Percentiles rank a stretch among this genome's conserved stretches.
Evolutionary conservation across 2,888 invertebrate genomes (phyloP).

Genomic region (Isoperla grammatica): DNA sequence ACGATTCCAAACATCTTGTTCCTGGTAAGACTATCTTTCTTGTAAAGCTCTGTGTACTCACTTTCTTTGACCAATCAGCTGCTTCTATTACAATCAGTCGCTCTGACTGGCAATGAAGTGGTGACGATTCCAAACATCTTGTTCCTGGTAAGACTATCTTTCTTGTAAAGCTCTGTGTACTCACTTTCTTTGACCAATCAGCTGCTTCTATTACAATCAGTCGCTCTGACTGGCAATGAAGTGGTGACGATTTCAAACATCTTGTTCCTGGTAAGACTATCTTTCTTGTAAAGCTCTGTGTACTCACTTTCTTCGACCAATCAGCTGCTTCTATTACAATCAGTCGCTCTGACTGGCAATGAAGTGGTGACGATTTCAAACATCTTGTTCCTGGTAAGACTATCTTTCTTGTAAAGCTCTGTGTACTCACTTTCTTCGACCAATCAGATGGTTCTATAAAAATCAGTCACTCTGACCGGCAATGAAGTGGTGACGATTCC

Average conservation of each 20-base stretch:
- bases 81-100: constrained; percentile 61
- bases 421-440: too few species aligned
- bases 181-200: constrained; percentile 60
- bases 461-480: constrained; percentile 63
- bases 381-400: constrained; percentile 63
- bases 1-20: constrained; percentile 65
- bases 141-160: constrained; percentile 64
- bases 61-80: constrained; percentile 60
- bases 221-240: constrained; percentile 68
- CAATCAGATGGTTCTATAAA: too few species aligned
- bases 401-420: too few species aligned
- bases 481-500: constrained; percentile 65
- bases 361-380: constrained; percentile 66
- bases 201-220: constrained; percentile 61
- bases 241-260: constrained; percentile 63
- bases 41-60: too few species aligned
- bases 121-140: constrained; percentile 65
- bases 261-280: constrained; percentile 64
- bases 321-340: constrained; percentile 63
- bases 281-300: too few species aligned
- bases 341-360: constrained; percentile 63
- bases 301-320: too few species aligned
- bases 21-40: too few species aligned
- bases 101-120: constrained; percentile 67
- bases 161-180: too few species aligned